Evolutionary conservation across 2,888 invertebrate species (phyloP), one percentile per base, ranked within the genome.

Genomic region (Zaprionus obscuricornis): DNA sequence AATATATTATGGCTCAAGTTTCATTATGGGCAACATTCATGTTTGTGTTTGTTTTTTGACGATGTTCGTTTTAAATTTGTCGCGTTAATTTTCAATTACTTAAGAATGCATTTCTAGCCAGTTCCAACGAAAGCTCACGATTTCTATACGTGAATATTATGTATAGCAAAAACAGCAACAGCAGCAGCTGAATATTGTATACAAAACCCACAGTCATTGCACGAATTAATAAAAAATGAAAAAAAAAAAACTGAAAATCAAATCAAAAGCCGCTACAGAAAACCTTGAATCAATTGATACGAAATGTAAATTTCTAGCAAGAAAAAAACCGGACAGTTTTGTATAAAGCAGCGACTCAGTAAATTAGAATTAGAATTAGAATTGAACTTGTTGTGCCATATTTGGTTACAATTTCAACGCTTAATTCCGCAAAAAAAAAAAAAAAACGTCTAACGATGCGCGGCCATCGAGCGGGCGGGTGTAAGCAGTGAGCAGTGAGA

Each of bases 381-480:
- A 82, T 85, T 83, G 85, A 83, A 82, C 71, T 85, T 87, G 85
- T 74, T 78, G 57, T 72, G 66, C 68, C 74, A 76, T 83, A 85
- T 86, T 86, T 71, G 82, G 77, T 79, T 85, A 74, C 86, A 84
- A 77, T 73, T 81, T 70, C 68, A 81, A 71, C 63, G 75, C 68
- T 85, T 81, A 83, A 88, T 87, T 87, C 87, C 87, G 87, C 87
- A 87, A 87, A n/a, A n/a, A n/a, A n/a, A n/a, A n/a, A n/a, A n/a
- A n/a, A n/a, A n/a, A n/a, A n/a, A 82, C 83, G 85, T 87, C 68
- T 63, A 72, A 52, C 66, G 43, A 43, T 27, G 64, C 47, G 46
- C 26, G 24, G 8, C 5, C 37, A 13, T n/a, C 4, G 17, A 33
- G n/a, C 5, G 20, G 1, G 14, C 6, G 37, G 10, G 16, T 3